Evolutionary conservation across 2,113 vertebrate genomes (phyloP).

Genomic region (Sylvietta virens): DNA sequence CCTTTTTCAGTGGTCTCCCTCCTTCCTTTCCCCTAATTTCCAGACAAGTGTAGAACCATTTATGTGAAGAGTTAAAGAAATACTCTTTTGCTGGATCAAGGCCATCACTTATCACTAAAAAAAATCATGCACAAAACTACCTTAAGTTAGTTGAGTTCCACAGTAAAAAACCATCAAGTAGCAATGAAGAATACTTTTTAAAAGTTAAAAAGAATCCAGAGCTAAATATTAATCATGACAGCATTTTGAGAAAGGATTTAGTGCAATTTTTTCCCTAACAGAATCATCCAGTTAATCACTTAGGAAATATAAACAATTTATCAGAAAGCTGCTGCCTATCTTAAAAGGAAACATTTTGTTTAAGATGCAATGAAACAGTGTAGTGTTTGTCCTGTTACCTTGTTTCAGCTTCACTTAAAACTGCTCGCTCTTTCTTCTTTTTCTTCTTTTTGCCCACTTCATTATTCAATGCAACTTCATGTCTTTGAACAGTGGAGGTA

Average conservation of each 20-base stretch:
- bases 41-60: background rate
- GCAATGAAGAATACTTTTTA: background rate
- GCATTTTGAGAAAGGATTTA: background rate
- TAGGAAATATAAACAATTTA: background rate
- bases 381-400: conserved; percentile 71
- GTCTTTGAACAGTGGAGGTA: conserved; percentile 55
- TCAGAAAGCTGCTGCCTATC: background rate
- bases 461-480: conserved; percentile 68
- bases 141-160: background rate
- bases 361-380: background rate
- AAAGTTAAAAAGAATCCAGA: background rate
- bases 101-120: background rate
- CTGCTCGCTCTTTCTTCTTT: conserved; percentile 74
- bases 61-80: background rate
- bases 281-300: background rate
- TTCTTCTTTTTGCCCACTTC: conserved; percentile 84
- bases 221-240: background rate
- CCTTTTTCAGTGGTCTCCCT: background rate
- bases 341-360: background rate
- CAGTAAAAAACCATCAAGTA: background rate
- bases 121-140: background rate
- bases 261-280: background rate
- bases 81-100: background rate
- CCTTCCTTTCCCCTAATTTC: background rate
- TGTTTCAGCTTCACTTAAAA: conserved; percentile 68